A percentile compares a stretch with the other conserved stretches of the same genome.
phyloP scores from a whole-genome alignment of 2,113 vertebrate species.

The Clarias magur region DNA sequence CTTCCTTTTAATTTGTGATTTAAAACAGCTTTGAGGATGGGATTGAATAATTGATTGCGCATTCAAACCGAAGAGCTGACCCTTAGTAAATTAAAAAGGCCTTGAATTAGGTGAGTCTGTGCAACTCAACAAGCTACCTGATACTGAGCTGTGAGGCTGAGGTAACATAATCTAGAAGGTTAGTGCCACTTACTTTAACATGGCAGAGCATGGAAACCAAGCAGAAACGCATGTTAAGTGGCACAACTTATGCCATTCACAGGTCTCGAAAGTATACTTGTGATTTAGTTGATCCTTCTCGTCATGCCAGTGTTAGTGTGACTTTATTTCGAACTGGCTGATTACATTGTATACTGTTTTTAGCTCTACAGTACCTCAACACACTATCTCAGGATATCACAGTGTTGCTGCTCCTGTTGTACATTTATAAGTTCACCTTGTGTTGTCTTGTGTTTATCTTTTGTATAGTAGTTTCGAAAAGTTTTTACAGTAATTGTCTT shows the following conservation, averaged over 20 bases:
- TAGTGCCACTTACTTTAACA: neutral
- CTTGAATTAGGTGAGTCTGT: conserved; percentile 4
- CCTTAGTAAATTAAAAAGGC: conserved; percentile 15
- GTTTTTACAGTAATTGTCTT: too few relatives aligned
- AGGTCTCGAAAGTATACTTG: neutral
- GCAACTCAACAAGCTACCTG: neutral
- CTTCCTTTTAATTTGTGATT: neutral
- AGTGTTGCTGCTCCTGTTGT: too few relatives aligned
- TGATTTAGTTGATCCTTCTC: neutral
- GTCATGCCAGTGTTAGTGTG: neutral
- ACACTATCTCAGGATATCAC: too few relatives aligned
- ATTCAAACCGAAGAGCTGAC: neutral
- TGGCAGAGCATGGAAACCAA: neutral
- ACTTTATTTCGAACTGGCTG: neutral
- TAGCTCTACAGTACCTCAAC: too few relatives aligned
- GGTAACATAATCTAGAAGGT: conserved; percentile 5
- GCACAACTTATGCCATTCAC: neutral
- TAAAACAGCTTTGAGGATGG: neutral
- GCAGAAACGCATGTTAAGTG: neutral
- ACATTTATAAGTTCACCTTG: too few relatives aligned
- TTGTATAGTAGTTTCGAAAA: too few relatives aligned
- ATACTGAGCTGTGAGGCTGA: neutral
- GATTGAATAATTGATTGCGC: conserved; percentile 1
- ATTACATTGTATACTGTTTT: neutral
- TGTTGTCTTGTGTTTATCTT: too few relatives aligned